Evolutionary conservation across 1,140 invertebrate species (phyloP), one percentile per base, ranked within the genome.

Genomic region (Halyomorpha halys): DNA sequence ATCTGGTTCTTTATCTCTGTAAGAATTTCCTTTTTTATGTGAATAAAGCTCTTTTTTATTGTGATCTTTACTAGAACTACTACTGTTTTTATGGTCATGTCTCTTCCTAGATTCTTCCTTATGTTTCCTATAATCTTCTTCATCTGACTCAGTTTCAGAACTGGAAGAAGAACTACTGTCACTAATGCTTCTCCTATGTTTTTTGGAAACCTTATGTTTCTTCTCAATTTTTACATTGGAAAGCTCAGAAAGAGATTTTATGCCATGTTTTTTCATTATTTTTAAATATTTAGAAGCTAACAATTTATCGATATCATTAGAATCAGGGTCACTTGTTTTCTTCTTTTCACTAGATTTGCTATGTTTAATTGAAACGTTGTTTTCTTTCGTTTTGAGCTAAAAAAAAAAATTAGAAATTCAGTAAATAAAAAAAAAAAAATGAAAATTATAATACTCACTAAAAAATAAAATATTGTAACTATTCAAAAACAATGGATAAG

Each of bases 211-310:
- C 14, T 56, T 56, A 6, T 56, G 19, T 25, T 56, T 56, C 18
- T 56, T 56, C 4, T 56, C 19, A 25, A 56, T 2, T 23, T 56
- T 56, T 56, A 56, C 1, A 27, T 21, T 4, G 8, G 23, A 23
- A 21, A 56, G 23, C 15, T 56, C 53, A 56, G 53, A 21, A n/a
- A 67, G 47, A n/a, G 25, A 61, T 34, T 67, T 61, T 73, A 72
- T 64, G 74, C 76, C 21, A 75, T 69, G 59, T 74, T 74, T 72
- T 11, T 70, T 67, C 61, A 77, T 77, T 0, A 76, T 66, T 60
- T 76, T 73, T 65, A 74, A 73, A 62, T 74, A 75, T 56, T 77
- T 77, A 68, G 67, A 70, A 63, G 73, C 72, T 59, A 77, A 68
- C 56, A 74, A 69, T 53, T 69, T 65, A 69, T 75, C 74, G 16